Evolutionary conservation across 2,797 vertebrate species (phyloP), one percentile per base, ranked within the genome.

Genomic region (Anomalospiza imberbis): DNA sequence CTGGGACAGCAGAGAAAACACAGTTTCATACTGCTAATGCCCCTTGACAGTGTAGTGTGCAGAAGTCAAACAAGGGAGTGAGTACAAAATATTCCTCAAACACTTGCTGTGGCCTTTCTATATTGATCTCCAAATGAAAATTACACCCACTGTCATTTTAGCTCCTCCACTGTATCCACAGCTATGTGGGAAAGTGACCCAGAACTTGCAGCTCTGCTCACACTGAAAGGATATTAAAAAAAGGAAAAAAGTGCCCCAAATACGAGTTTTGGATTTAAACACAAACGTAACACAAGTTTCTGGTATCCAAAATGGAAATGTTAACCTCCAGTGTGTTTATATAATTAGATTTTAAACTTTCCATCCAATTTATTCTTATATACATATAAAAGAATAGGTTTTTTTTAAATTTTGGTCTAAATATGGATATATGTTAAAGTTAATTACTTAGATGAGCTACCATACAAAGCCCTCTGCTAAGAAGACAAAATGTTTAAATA

Each of bases 361-460:
- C 48, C 18, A 60, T 71, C 26, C 34, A 85, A 65, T 66, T 92
- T 60, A 76, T 80, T 83, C 63, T 57, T 71, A 71, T 14, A 91
- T n/a, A 32, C 5, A 32, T 54, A 54, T 32, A 93, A 85, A 93
- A 77, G 13, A 94, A 73, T 6, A 60, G 54, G 19, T 19, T 9
- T 90, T 73, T 88, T 63, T 91, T 80, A 85, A 40, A 68, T 72
- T 77, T 81, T n/a, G 17, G 15, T 83, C 87, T 94, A 86, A 91
- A 94, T 73, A 91, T 70, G 62, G 75, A 94, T 94, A 26, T 82
- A 94, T 76, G 96, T 96, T 86, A 76, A 67, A 91, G 71, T 75
- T 65, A 71, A 62, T 91, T 85, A 78, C 70, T 96, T 66, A 65
- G 40, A 62, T 7, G 2, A 65, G 32, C 51, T 72, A 60, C 32